phyloP scores from a whole-genome alignment of 2,797 vertebrate genomes.

The Cynopterus sphinx region DNA sequence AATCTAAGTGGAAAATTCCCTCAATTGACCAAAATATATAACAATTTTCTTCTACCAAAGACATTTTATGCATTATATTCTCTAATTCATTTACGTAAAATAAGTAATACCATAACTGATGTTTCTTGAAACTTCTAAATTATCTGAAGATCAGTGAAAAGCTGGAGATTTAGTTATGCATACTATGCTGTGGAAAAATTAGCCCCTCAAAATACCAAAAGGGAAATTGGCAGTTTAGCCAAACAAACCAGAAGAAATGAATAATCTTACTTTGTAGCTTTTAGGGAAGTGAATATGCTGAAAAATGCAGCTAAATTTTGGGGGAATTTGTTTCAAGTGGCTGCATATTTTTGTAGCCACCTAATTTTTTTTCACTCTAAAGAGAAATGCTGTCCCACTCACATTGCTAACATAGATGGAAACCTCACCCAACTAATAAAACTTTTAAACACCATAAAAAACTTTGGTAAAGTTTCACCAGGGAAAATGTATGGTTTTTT shows the following conservation, averaged over 20 bases:
- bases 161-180: conserved; percentile 56
- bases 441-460: background rate
- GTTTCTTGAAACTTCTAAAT: conserved; percentile 70
- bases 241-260: conserved; percentile 70
- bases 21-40: conserved; percentile 42
- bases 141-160: conserved; percentile 55
- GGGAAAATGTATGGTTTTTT: background rate
- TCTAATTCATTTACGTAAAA: conserved; percentile 60
- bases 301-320: conserved; percentile 51
- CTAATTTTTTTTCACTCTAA: background rate
- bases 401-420: background rate
- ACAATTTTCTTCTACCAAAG: conserved; percentile 1
- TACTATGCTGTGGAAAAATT: conserved; percentile 64
- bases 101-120: conserved; percentile 50
- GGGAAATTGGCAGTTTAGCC: conserved; percentile 65
- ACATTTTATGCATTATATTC: conserved; percentile 15
- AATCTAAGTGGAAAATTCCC: background rate
- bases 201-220: conserved; percentile 72
- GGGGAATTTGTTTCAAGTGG: conserved; percentile 51
- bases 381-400: background rate
- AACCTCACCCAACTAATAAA: conserved; percentile 19
- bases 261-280: conserved; percentile 67
- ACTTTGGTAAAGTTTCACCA: background rate
- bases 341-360: conserved; percentile 38
- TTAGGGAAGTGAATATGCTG: conserved; percentile 57